Evolutionary conservation across 2,113 vertebrate species (phyloP).

Genomic region (Hippolais icterina): DNA sequence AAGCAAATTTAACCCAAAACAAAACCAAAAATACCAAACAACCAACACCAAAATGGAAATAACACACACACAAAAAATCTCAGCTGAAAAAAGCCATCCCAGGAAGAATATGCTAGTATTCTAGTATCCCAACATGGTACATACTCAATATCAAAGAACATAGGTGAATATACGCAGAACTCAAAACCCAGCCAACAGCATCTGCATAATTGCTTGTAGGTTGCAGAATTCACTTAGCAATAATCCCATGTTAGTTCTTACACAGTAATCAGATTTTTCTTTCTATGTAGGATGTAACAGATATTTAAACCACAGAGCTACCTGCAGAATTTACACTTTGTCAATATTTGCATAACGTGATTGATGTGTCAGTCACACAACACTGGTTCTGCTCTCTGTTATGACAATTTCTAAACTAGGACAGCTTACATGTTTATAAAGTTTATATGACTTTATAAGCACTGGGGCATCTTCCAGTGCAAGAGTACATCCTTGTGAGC

Average conservation of each 20-base stretch:
- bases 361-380: background rate
- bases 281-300: background rate
- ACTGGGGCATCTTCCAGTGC: background rate
- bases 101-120: background rate
- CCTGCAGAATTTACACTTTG: background rate
- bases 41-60: background rate
- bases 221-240: background rate
- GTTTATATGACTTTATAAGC: background rate
- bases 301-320: background rate
- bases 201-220: accelerated
- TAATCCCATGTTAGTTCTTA: background rate
- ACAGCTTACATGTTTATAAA: background rate
- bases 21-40: background rate
- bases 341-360: background rate
- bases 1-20: background rate
- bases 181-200: background rate
- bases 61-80: background rate
- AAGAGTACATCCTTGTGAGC: background rate
- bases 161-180: accelerated
- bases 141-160: background rate
- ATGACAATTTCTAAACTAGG: background rate
- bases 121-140: background rate
- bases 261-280: background rate
- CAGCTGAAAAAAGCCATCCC: background rate
- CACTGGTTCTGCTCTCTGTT: background rate